Evolutionary conservation across 1,140 invertebrate genomes (phyloP), one percentile per base, ranked within the genome.

Genomic region (Drosophila pallidifrons): DNA sequence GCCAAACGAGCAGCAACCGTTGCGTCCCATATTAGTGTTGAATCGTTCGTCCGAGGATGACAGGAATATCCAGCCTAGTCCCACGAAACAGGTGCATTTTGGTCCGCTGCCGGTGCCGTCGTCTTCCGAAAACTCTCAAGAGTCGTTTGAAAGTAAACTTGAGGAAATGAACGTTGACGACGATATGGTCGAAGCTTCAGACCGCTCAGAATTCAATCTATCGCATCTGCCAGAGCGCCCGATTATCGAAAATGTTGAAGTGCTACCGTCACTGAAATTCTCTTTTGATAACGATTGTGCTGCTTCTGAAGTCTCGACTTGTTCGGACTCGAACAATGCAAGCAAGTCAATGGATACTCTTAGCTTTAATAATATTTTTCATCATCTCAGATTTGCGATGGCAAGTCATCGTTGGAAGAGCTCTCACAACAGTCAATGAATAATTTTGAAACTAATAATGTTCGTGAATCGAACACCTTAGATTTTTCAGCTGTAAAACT

Each of bases 51-150:
- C 8, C 16, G 51, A 54, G 1, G 35, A n/a, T 0, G n/a, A 15
- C 3, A 43, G 57, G 0, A 35, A 13, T 10, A 54, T 38, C 35
- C 7, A n/a, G 10, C 5, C 25, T 1, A 52, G 46, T 5, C 47
- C 69, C 25, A 32, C 20, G 1, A 72, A 72, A 15, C 69, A 72
- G 30, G 69, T 72, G 10, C 32, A 58, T n/a, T 72, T 72, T 51
- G 68, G 51, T 1, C 60, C 38, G 2, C 8, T 64, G 7, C 59
- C 68, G 0, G 15, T 41, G 2, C n/a, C 20, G 20, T 25, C 20
- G 20, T 11, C 3, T 25, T 30, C n/a, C 8, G 0, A 1, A 3
- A 25, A 3, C 2, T 16, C 41, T 1, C 1, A 0, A 5, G 5
- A 43, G 43, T 8, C 57, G 11, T 28, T n/a, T 20, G 57, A 46